Conservation (phyloP, 2,113 vertebrate species). For the Sander lucioperca region DNA sequence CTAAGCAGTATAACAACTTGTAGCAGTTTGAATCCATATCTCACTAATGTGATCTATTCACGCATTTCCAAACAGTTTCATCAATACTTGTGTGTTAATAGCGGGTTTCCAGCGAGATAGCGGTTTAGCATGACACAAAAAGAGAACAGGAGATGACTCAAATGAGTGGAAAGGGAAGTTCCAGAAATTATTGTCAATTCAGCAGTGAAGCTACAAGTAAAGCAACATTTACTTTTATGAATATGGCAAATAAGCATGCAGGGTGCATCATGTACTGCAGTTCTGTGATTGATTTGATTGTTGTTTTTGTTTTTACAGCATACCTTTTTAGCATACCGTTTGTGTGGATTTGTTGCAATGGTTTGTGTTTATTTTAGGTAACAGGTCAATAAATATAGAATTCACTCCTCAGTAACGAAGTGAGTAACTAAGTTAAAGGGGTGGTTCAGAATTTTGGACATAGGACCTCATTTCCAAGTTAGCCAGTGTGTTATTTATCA, state of each 20-base stretch:
- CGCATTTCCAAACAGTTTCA: conserved; percentile 25
- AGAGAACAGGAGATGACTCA: not conserved
- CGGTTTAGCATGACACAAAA: not conserved
- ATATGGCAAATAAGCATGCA: not conserved
- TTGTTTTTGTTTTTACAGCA: not conserved
- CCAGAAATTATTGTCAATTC: not conserved
- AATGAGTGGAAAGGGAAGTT: not conserved
- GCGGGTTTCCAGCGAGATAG: not conserved
- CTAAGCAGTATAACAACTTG: conserved; percentile 2
- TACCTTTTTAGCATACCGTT: not conserved
- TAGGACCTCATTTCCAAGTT: too few relatives aligned
- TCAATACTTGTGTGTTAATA: conserved; percentile 22
- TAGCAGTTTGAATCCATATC: conserved; percentile 22
- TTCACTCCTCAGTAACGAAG: not conserved
- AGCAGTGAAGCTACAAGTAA: conserved; percentile 8
- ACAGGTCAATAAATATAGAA: not conserved
- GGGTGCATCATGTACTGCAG: not conserved
- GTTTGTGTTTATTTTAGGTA: not conserved
- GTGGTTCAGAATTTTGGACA: too few relatives aligned
- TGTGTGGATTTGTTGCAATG: not conserved
- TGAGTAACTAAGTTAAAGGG: not conserved
- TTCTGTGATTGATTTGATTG: not conserved
- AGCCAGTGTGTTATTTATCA: too few relatives aligned
- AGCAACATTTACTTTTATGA: not conserved
- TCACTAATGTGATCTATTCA: conserved; percentile 14